A percentile compares a stretch with the other conserved stretches of the same genome.
Conservation (phyloP, 2,797 vertebrate species). For the Enteromius paludinosus region DNA sequence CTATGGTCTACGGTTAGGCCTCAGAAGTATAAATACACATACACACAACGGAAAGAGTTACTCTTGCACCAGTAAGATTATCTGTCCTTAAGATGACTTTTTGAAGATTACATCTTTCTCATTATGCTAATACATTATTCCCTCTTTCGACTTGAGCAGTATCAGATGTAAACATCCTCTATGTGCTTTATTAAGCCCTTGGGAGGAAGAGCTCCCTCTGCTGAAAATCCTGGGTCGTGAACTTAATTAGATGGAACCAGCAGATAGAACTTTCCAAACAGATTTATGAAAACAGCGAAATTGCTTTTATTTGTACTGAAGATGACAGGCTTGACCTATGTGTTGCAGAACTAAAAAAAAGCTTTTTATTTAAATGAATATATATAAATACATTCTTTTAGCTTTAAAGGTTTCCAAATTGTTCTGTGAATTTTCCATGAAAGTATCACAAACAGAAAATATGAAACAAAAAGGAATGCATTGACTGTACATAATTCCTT, state of each 20-base stretch:
- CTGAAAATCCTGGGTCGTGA: constrained; percentile 17
- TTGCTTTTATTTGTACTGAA: background rate
- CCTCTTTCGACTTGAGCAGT: background rate
- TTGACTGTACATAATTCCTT: background rate
- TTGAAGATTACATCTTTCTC: constrained; percentile 14
- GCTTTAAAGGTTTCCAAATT: background rate
- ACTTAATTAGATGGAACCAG: constrained; percentile 19
- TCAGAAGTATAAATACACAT: background rate
- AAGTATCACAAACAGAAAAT: background rate
- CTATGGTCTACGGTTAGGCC: background rate
- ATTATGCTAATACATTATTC: constrained; percentile 22
- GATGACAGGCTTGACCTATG: constrained; percentile 3
- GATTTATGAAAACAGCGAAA: constrained; percentile 7
- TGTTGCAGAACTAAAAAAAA: background rate
- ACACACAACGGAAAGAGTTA: background rate
- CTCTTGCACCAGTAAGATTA: background rate
- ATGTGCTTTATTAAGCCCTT: constrained; percentile 17
- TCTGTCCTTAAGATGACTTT: background rate
- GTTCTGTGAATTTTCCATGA: background rate
- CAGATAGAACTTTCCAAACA: constrained; percentile 21
- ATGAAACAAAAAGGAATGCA: background rate
- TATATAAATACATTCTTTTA: too few species aligned
- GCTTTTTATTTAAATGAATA: background rate
- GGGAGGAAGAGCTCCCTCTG: constrained; percentile 1
- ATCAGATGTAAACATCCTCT: constrained; percentile 17